Base-by-base conservation (phyloP, 2,113 vertebrate species). In the Maylandia zebra region DNA sequence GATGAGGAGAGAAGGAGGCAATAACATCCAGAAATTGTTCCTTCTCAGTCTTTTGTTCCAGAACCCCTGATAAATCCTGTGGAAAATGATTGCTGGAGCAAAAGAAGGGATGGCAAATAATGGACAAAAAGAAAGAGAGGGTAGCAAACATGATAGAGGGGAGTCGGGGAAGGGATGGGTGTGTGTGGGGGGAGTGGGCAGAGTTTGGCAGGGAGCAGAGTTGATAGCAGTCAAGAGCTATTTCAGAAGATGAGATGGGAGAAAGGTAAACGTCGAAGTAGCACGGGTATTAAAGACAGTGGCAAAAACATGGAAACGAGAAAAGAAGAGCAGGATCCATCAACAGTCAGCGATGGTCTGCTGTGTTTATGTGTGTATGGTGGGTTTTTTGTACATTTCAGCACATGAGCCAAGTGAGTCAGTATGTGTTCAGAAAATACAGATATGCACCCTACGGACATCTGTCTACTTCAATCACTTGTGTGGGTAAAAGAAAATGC, bases 1-100 rank as follows among this genome's bases (percentile, higher is more conserved):
- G 56, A 78, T 43, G 43, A 83, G 88, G 84, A 86, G 59, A 76
- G 48, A 71, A 38, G 41, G 61, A 56, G 82, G 71, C 22, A 48
- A 90, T 91, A 83, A 88, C 90, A 86, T 94, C 90, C 89, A 91
- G 83, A 93, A 93, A 95, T 93, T 92, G 88, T 80, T 78, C 27
- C 69, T 66, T 85, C 81, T 84, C 76, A 81, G 55, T 45, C 87
- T 83, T 92, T 94, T 94, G 92, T 94, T 94, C 88, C 83, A 57
- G 59, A 30, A 87, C 78, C 74, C 83, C 81, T 90, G 89, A 89
- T 90, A 87, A 92, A 87, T 83, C 83, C 84, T 45, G 82, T 5
- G 27, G 53, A 84, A 84, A 82, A 90, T 90, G 74, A 93, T 89
- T 59, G 86, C 74, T 43, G 61, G 83, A 81, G 55, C 56, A 22